phyloP scores from a whole-genome alignment of 2,113 vertebrate species.

The Oreochromis niloticus region DNA sequence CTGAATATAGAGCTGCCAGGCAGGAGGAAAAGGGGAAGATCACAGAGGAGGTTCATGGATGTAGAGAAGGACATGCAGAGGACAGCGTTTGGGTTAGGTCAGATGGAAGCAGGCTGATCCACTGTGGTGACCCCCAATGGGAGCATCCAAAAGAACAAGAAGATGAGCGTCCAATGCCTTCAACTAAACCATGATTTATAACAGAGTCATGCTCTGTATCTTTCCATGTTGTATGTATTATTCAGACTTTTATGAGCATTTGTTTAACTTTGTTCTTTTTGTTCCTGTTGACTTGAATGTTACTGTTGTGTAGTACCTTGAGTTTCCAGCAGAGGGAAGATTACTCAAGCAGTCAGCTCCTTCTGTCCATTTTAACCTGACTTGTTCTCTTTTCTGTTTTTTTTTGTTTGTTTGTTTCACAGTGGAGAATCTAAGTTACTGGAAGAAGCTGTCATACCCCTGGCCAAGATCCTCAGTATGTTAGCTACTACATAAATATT shows the following conservation, averaged over 20 bases:
- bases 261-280: background rate
- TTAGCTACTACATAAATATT: background rate
- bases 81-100: background rate
- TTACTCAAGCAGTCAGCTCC: background rate
- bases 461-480: constrained; percentile 91
- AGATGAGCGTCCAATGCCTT: background rate
- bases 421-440: constrained; percentile 89
- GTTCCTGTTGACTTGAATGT: background rate
- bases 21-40: background rate
- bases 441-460: constrained; percentile 87
- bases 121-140: background rate
- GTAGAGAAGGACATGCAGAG: background rate
- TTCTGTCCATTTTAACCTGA: background rate
- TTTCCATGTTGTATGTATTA: background rate
- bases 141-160: background rate
- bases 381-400: background rate
- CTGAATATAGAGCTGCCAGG: background rate
- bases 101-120: background rate
- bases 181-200: background rate
- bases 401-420: background rate
- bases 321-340: background rate
- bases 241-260: background rate
- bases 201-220: background rate
- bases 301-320: background rate
- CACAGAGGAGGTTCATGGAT: background rate